Conservation (phyloP, 2,113 vertebrate genomes). For the Harpagus bidentatus region DNA sequence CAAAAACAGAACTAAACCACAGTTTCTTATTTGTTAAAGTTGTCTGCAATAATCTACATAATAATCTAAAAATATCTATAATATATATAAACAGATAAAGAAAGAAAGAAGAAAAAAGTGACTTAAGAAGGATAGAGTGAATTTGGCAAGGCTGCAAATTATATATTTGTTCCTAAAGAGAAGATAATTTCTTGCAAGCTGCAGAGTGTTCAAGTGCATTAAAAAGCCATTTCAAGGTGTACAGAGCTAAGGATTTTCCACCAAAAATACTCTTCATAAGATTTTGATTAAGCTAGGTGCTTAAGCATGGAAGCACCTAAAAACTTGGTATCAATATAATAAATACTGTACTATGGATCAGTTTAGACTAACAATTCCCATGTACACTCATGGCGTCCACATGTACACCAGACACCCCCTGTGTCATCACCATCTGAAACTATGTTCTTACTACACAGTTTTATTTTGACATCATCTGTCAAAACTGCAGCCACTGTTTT, state of each 20-base stretch:
- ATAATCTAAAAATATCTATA: neutral
- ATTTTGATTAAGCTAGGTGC: neutral
- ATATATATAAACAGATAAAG: neutral
- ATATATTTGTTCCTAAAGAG: neutral
- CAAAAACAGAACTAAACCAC: neutral
- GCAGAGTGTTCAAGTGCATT: neutral
- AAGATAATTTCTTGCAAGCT: neutral
- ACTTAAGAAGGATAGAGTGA: neutral
- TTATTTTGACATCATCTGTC: neutral
- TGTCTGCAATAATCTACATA: neutral
- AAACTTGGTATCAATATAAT: neutral
- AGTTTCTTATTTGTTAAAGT: neutral
- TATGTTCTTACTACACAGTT: neutral
- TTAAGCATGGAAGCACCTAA: neutral
- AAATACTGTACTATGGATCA: neutral
- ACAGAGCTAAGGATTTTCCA: neutral
- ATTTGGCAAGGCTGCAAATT: neutral
- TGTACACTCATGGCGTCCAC: neutral
- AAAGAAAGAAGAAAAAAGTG: neutral
- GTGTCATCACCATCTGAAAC: neutral
- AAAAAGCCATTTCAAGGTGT: neutral
- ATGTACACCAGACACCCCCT: neutral
- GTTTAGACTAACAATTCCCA: neutral
- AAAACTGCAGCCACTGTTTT: neutral
- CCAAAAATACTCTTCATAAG: neutral